These are phyloP conservation scores for Colaptes auratus DNA, from an alignment of 2,113 vertebrate species.

Conservation along the genomic window DNA sequence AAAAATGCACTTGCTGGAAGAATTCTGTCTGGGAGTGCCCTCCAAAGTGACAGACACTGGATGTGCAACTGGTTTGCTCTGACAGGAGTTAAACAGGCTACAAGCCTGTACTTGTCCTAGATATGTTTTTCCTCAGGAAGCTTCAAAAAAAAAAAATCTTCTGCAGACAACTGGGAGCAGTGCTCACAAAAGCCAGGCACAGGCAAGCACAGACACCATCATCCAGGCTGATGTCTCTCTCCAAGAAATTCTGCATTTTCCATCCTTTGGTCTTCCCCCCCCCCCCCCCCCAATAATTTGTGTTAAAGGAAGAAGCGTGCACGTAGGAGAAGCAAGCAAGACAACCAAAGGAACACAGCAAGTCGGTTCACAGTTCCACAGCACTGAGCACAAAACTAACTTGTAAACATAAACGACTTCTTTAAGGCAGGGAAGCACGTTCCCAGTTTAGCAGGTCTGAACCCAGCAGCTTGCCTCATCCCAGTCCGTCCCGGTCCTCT, in stretches of 20 bases:
- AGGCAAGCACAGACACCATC: neutral
- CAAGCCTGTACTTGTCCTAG: conserved; percentile 45
- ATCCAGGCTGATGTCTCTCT: neutral
- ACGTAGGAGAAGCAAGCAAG: neutral
- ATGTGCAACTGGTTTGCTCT: neutral
- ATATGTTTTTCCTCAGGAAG: neutral
- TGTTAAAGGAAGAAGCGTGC: neutral
- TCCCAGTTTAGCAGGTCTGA: neutral
- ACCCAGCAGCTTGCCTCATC: neutral
- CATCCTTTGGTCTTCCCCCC: neutral
- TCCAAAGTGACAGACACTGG: neutral
- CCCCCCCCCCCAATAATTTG: neutral
- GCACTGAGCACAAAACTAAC: neutral
- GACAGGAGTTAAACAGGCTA: neutral
- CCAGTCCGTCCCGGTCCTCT: neutral
- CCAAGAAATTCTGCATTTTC: neutral
- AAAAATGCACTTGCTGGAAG: neutral
- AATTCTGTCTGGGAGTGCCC: neutral
- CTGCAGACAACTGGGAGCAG: neutral
- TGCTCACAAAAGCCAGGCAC: neutral
- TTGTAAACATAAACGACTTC: neutral
- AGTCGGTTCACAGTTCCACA: neutral
- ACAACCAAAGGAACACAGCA: neutral
- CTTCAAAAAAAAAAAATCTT: neutral
- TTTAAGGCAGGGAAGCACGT: neutral